Base-by-base conservation (phyloP, 1,140 invertebrate genomes). In the Arion vulgaris region DNA sequence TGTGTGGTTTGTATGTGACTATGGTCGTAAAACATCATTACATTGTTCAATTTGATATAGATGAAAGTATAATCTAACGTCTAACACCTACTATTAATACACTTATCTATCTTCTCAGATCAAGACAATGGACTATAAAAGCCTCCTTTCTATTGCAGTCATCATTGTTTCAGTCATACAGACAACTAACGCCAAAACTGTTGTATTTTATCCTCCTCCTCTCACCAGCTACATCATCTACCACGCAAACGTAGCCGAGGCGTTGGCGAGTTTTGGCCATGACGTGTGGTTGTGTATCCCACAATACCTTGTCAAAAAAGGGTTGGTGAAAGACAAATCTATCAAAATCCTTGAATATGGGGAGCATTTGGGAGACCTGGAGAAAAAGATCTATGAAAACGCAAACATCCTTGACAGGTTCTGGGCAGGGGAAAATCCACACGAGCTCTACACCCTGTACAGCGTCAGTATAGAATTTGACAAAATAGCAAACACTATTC, bases 161-260 rank as follows among this genome's bases (percentile, higher is more conserved):
- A 45, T 45, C 5, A 7, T 45, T 45, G 15, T 45, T 15, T 7
- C 41, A 45, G 41, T 15, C 41, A 45, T 45, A 45, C 5, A 45
- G 41, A 15, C 41, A 15, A 7, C 41, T 66, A 28, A 32, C 32
- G 76, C 38, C 62, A 84, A 84, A 51, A 66, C 53, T 4, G 79
- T 84, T 7, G 38, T 84, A n/a, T 66, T 84, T 26, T 57, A 81
- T 9, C 83, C 83, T 19, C 38, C 66, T 11, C 83, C 83, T 0
- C 41, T 32, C 41, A 51, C 28, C n/a, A 84, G 75, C 53, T 57
- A 84, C 76, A 45, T 66, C 66, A 39, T 68, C 11, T 79, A 80
- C 57, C 83, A 84, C 53, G 34, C 49, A 34, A 81, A 79, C n/a
- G 51, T 79, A 0, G 83, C 74, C 32, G 38, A 32, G 34, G 51